A percentile compares a stretch with the other conserved stretches of the same genome.
These are phyloP conservation scores for Oithona nana DNA, from an alignment of 2,888 invertebrate species.

Conservation along the genomic window DNA sequence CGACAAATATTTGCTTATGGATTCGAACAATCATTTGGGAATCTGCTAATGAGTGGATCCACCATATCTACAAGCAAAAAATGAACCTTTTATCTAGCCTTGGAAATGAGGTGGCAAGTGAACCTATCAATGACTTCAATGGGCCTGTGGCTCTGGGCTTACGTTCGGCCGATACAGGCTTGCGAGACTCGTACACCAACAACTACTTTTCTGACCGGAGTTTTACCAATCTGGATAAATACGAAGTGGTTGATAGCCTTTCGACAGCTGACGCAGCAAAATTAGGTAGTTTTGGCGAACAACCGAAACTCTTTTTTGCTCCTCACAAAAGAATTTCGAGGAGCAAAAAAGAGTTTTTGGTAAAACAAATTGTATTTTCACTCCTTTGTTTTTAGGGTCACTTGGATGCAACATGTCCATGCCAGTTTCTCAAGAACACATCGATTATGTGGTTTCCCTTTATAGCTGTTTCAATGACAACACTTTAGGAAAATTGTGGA, in stretches of 20 bases:
- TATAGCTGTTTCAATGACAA: constrained; percentile 36
- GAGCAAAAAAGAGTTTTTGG: neutral
- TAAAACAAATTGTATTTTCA: neutral
- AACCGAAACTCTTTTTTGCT: too few species aligned
- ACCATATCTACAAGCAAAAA: constrained; percentile 11
- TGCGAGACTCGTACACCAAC: neutral
- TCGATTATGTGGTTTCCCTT: constrained; percentile 33
- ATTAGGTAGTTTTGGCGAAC: too few species aligned
- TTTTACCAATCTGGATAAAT: neutral
- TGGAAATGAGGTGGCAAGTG: neutral
- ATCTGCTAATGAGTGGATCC: constrained; percentile 23
- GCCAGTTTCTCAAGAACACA: constrained; percentile 32
- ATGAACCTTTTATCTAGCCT: neutral
- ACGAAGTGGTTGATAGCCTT: neutral
- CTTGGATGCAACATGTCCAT: constrained; percentile 20
- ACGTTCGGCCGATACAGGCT: neutral
- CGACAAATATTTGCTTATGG: constrained; percentile 37
- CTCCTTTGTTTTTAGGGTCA: neutral
- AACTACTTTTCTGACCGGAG: constrained; percentile 1
- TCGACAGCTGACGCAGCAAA: too few species aligned
- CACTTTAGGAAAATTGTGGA: constrained; percentile 36
- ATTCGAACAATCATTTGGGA: constrained; percentile 35
- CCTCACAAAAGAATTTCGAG: neutral
- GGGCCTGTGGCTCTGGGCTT: constrained; percentile 1
- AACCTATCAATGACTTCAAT: neutral